Base-by-base conservation (phyloP, 2,888 invertebrate species). In the Lasioglossum morio region DNA sequence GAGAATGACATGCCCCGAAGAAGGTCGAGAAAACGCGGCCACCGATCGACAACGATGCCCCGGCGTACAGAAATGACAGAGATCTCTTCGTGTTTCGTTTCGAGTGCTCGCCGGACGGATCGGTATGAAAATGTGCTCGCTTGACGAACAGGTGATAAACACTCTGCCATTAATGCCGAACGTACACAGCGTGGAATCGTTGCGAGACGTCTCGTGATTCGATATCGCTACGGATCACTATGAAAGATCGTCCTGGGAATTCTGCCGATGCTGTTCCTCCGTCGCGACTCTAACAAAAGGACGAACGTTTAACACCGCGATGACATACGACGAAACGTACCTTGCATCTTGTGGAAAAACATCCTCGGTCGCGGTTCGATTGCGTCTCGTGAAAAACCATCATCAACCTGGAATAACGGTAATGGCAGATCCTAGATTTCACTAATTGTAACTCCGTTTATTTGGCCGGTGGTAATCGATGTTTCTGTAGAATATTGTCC, bases 1-100 rank as follows among this genome's bases (percentile, higher is more conserved):
- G 74, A 78, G n/a, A 78, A 85, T 82, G 85, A 82, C 81, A 43
- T 70, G 78, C 53, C 23, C n/a, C 77, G 76, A 86, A 77, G 84
- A 81, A 66, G 82, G 72, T 81, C 88, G 69, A 77, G 86, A 81
- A 79, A 72, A 80, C 73, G 78, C 53, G 78, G 27, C 77, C 72
- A 82, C 14, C 60, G 79, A 78, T 69, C 72, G 34, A 70, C 53
- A 27, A 40, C 70, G 72, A 78, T 63, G 73, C 30, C 43, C 53
- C 72, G 75, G 43, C 23, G 57, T 79, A 27, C 81, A 81, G 79
- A 84, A 80, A 76, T 81, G 76, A 77, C 82, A 30, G 53, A 72
- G 73, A 66, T 75, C 57, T 70, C 46, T 79, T 70, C 72, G 72
- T 69, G 74, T 12, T 63, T 63, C 30, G 60, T 60, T 48, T 60